Evolutionary conservation across 2,888 invertebrate species (phyloP).

Genomic region (Matsumyia berberina): DNA sequence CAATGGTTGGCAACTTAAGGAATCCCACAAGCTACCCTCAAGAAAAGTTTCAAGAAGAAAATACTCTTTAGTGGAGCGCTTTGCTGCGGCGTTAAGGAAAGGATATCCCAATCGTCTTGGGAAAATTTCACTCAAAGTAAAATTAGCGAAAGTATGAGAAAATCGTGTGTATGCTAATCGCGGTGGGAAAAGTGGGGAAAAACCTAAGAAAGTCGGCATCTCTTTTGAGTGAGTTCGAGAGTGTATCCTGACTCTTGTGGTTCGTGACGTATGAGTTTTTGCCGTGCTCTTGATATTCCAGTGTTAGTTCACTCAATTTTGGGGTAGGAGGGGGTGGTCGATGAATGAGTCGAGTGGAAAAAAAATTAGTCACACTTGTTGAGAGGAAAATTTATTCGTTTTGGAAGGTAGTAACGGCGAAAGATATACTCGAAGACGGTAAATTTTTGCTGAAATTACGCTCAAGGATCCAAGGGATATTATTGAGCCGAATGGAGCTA

Average conservation of each 20-base stretch:
- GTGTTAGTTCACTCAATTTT: too few relatives aligned
- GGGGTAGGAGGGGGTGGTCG: not conserved
- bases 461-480: not conserved
- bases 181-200: not conserved
- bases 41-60: constrained; percentile 33
- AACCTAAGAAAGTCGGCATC: not conserved
- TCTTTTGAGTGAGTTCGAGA: not conserved
- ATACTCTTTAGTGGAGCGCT: not conserved
- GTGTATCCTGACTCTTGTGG: too few relatives aligned
- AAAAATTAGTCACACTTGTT: constrained; percentile 47
- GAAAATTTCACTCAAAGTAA: constrained; percentile 44
- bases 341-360: constrained; percentile 18
- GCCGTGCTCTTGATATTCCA: not conserved
- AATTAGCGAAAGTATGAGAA: constrained; percentile 23
- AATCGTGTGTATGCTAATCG: not conserved
- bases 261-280: not conserved
- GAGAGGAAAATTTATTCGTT: constrained; percentile 16
- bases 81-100: not conserved
- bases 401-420: not conserved
- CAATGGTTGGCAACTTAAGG: constrained; percentile 35
- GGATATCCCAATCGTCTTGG: constrained; percentile 37
- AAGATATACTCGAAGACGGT: not conserved
- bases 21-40: constrained; percentile 47
- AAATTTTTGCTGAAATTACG: not conserved
- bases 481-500: constrained; percentile 5